These are phyloP conservation scores for Hydriomena furcata DNA, from an alignment of 2,888 invertebrate genomes.

Conservation along the genomic window DNA sequence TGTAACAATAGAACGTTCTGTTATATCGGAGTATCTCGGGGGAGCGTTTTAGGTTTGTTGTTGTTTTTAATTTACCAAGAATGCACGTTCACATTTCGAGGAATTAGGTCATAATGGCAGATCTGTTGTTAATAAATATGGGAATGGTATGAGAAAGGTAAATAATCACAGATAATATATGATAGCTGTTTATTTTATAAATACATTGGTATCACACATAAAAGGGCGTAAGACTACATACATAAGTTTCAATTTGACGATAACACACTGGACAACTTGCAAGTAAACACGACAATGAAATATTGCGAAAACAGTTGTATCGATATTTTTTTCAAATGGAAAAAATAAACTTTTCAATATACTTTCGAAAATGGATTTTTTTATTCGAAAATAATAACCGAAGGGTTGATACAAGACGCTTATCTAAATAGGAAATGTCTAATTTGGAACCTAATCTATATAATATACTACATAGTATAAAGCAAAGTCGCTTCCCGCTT, in stretches of 20 bases:
- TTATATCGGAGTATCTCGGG: conserved; percentile 25
- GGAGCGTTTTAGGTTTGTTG: conserved; percentile 27
- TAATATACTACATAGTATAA: no score
- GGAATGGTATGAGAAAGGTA: conserved; percentile 1
- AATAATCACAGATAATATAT: conserved; percentile 1
- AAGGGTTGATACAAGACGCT: no score
- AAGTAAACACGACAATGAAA: conserved; percentile 14
- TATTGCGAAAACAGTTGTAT: conserved; percentile 15
- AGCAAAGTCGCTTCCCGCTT: no score
- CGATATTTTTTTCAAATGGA: no score
- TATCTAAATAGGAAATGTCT: no score
- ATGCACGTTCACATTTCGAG: conserved; percentile 1
- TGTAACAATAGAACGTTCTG: conserved; percentile 55
- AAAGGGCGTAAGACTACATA: not conserved
- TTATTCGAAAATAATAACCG: no score
- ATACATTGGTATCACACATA: not conserved
- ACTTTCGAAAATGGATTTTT: no score
- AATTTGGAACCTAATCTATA: no score
- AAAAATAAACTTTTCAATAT: not conserved
- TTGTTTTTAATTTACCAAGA: conserved; percentile 31
- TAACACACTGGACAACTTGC: no score
- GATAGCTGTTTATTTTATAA: conserved; percentile 9
- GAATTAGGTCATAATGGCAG: conserved; percentile 15
- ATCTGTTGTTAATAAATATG: conserved; percentile 2
- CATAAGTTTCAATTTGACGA: no score